Evolutionary conservation across 2,797 vertebrate genomes (phyloP).

Genomic region (Odontamblyopus rebecca): DNA sequence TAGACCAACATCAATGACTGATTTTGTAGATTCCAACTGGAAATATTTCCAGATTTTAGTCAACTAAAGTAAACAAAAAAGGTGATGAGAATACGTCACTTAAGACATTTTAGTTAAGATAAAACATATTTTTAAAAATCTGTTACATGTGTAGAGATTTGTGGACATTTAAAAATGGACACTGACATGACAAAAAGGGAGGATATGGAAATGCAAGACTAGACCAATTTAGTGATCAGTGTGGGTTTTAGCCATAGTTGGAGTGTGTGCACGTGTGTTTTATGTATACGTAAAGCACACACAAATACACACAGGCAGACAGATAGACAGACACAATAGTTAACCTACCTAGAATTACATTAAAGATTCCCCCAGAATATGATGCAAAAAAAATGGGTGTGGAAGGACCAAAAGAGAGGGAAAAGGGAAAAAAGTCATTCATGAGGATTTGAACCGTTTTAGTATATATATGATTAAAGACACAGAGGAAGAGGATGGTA

Average conservation of each 20-base stretch:
- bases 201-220: conserved; percentile 48
- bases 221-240: conserved; percentile 48
- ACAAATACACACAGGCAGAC: conserved; percentile 82
- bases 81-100: background rate
- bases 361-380: conserved; percentile 81
- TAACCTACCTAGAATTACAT: conserved; percentile 86
- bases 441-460: conserved; percentile 66
- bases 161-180: conserved; percentile 61
- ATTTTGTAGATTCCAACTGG: background rate
- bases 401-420: conserved; percentile 73
- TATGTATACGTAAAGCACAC: conserved; percentile 81
- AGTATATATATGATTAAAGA: conserved; percentile 72
- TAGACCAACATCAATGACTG: background rate
- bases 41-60: background rate
- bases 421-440: conserved; percentile 68
- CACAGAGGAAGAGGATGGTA: conserved; percentile 50
- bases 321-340: conserved; percentile 81
- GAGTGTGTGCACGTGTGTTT: conserved; percentile 77
- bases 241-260: conserved; percentile 53
- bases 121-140: conserved; percentile 4
- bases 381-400: conserved; percentile 78
- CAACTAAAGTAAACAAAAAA: background rate
- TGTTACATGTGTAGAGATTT: conserved; percentile 15
- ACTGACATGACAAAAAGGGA: conserved; percentile 40
- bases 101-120: conserved; percentile 9